Evolutionary conservation across 1,140 invertebrate genomes (phyloP).

Genomic region (Euglossa dilemma): DNA sequence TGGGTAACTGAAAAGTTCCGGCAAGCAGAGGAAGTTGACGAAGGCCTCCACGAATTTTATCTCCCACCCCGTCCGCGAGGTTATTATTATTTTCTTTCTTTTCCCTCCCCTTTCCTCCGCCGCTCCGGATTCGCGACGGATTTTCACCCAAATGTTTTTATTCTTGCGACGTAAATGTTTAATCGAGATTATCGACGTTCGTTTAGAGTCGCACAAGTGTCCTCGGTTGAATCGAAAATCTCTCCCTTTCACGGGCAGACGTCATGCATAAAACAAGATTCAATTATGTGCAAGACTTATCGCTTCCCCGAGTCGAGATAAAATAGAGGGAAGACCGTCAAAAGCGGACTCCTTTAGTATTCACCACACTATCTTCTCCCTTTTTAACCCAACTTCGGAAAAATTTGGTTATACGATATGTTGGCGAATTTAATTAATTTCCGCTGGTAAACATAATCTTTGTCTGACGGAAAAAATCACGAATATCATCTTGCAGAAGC

Average conservation of each 20-base stretch:
- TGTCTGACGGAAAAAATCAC: rapidly evolving
- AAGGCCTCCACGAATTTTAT: neutral
- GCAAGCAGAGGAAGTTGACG: too few relatives aligned
- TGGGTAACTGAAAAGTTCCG: neutral
- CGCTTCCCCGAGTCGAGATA: constrained; percentile 32
- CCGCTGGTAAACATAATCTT: neutral
- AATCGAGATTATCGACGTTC: neutral
- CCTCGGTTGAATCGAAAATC: neutral
- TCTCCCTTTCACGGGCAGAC: constrained; percentile 8
- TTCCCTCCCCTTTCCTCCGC: neutral
- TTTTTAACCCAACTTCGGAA: constrained; percentile 24
- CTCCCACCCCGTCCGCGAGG: neutral
- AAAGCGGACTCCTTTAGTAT: constrained; percentile 15
- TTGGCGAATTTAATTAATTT: constrained; percentile 31
- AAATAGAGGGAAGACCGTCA: neutral
- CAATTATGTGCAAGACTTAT: constrained; percentile 48
- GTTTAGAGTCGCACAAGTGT: neutral
- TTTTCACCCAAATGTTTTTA: neutral
- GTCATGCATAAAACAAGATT: constrained; percentile 37
- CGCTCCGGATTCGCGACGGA: too few relatives aligned
- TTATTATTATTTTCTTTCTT: neutral
- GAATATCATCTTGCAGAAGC: neutral
- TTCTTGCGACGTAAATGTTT: neutral
- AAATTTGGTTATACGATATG: constrained; percentile 11
- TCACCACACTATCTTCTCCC: constrained; percentile 19